Conservation (phyloP, 2,113 vertebrate genomes). For the Hypomesus transpacificus region DNA sequence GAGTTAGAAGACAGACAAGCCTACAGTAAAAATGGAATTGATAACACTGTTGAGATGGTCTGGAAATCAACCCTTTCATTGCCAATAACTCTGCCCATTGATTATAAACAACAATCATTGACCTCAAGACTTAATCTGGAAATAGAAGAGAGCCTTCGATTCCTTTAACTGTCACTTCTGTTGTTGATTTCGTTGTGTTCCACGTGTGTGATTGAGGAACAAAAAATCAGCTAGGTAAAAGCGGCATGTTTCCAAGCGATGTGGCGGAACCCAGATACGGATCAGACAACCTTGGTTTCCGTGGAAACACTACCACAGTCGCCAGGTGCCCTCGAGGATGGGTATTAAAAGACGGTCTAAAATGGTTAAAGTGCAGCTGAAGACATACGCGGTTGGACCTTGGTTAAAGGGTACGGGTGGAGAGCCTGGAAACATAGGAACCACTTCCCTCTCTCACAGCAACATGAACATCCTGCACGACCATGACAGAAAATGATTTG, state of each 20-base stretch:
- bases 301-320: conserved; percentile 37
- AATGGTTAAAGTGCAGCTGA: conserved; percentile 61
- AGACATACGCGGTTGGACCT: conserved; percentile 32
- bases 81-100: background rate
- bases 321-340: conserved; percentile 56
- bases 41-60: no score
- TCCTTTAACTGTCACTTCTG: background rate
- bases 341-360: conserved; percentile 66
- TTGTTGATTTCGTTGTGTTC: background rate
- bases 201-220: conserved; percentile 58
- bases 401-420: background rate
- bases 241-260: conserved; percentile 47
- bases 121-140: background rate
- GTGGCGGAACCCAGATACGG: conserved; percentile 27
- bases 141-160: no score
- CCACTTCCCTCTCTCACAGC: conserved; percentile 51
- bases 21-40: no score
- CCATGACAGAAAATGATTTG: no score
- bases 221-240: conserved; percentile 52
- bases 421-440: no score
- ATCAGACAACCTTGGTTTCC: conserved; percentile 57
- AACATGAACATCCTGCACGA: no score
- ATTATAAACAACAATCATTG: background rate
- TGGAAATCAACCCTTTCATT: background rate
- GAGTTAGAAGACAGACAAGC: no score